phyloP scores from a whole-genome alignment of 2,797 vertebrate genomes.

The Amblyopsis hoosieri region DNA sequence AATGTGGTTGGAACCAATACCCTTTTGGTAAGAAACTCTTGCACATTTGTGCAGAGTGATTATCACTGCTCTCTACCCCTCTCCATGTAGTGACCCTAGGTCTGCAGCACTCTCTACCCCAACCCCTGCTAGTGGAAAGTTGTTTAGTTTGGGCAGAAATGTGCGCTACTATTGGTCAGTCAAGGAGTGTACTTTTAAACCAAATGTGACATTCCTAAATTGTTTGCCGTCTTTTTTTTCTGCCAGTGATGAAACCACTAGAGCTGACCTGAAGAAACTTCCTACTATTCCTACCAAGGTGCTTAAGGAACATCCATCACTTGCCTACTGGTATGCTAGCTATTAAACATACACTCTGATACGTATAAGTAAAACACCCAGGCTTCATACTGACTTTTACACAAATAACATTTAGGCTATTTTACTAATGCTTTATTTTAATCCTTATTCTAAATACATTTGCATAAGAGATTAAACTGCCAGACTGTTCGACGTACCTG shows the following conservation, averaged over 20 bases:
- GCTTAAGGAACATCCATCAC: constrained; percentile 95
- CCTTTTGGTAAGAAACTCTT: too few relatives aligned
- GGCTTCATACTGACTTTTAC: not conserved
- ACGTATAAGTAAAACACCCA: not conserved
- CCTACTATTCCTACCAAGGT: constrained; percentile 93
- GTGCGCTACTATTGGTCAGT: too few relatives aligned
- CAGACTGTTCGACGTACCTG: not conserved
- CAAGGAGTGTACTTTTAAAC: too few relatives aligned
- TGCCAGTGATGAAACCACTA: constrained; percentile 76
- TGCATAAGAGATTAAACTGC: not conserved
- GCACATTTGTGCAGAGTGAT: too few relatives aligned
- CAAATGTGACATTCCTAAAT: not conserved
- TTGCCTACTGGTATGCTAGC: constrained; percentile 89
- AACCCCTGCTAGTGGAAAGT: too few relatives aligned
- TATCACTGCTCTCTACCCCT: too few relatives aligned
- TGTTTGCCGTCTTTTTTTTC: not conserved
- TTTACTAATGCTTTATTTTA: not conserved
- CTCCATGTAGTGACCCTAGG: too few relatives aligned
- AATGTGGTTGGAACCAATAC: too few relatives aligned
- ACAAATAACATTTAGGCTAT: too few relatives aligned
- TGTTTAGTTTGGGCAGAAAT: too few relatives aligned
- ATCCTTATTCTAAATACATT: too few relatives aligned
- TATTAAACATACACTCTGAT: constrained; percentile 1
- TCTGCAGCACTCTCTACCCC: too few relatives aligned
- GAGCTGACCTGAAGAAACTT: constrained; percentile 91